Evolutionary conservation across 2,113 vertebrate species (phyloP), one percentile per base, ranked within the genome.

Genomic region (Emydocephalus ijimae): DNA sequence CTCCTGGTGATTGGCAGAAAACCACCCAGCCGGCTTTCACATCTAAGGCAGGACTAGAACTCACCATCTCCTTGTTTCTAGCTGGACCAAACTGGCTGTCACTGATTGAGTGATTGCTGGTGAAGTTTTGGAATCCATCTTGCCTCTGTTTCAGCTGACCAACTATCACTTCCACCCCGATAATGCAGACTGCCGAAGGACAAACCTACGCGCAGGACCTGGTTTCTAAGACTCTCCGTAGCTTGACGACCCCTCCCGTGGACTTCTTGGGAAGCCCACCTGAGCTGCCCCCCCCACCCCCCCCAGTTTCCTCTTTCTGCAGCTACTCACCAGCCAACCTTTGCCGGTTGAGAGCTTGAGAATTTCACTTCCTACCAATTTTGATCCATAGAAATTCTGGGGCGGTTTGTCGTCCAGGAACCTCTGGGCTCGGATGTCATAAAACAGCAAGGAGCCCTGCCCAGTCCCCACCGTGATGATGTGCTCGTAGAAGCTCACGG

Each of bases 381-480:
- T 98, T 94, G 98, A 98, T 18, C 97, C 97, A 2, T 94, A 96
- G 89, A 97, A 96, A 88, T 96, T 91, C 94, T 86, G 97, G 4
- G 97, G 96, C 11, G 97, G 94, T 34, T 96, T 98, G 93, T 98
- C 98, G 88, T 99, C 99, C 93, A 99, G 97, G 96, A 99, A 99
- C 85, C 98, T 98, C 95, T 99, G 99, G 92, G 99, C 99, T 94
- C 99, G 98, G 96, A 99, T 99, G 94, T 99, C 99, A 0, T 99
- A 99, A 95, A 99, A 99, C 29, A 99, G 96, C 48, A 99, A 97
- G 39, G 99, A 99, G 9, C 99, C 99, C 74, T 99, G 99, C 15
- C 99, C 99, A 0, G 99, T 99, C 90, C 99, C 99, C 96, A 99
- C 99, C 0, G 99, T 99, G 96, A 99, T 99, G 48, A 99, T 99